Evolutionary conservation across 2,113 vertebrate genomes (phyloP).

Genomic region (Tinamus guttatus): DNA sequence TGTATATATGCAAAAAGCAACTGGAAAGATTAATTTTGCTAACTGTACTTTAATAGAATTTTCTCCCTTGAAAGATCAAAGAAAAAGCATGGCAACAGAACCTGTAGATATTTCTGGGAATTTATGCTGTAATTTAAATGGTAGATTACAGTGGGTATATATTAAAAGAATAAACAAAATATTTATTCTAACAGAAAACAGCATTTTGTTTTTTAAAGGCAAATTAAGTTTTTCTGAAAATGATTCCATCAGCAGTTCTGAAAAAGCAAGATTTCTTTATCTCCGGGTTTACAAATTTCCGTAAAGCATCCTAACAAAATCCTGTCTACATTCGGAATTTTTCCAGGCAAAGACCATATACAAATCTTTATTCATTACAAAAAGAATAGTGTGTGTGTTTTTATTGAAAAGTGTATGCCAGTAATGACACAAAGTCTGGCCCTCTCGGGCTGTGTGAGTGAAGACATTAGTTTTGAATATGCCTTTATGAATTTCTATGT

Average conservation of each 20-base stretch:
- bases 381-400: neutral
- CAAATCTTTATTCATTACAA: neutral
- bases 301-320: neutral
- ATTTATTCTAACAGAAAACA: neutral
- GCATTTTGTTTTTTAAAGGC: neutral
- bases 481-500: neutral
- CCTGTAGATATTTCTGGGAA: neutral
- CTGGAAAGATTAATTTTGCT: conserved; percentile 44
- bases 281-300: neutral
- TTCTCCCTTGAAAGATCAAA: conserved; percentile 28
- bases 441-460: neutral
- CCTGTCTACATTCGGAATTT: neutral
- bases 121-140: conserved; percentile 10
- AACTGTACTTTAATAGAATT: conserved; percentile 23
- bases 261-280: neutral
- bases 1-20: conserved; percentile 16
- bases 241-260: neutral
- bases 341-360: neutral
- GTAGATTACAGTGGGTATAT: neutral
- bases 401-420: neutral
- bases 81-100: neutral
- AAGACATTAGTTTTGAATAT: neutral
- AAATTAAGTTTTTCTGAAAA: neutral
- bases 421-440: neutral
- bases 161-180: neutral